Base-by-base conservation (phyloP, 1,140 invertebrate species). In the Bombus waltoni region DNA sequence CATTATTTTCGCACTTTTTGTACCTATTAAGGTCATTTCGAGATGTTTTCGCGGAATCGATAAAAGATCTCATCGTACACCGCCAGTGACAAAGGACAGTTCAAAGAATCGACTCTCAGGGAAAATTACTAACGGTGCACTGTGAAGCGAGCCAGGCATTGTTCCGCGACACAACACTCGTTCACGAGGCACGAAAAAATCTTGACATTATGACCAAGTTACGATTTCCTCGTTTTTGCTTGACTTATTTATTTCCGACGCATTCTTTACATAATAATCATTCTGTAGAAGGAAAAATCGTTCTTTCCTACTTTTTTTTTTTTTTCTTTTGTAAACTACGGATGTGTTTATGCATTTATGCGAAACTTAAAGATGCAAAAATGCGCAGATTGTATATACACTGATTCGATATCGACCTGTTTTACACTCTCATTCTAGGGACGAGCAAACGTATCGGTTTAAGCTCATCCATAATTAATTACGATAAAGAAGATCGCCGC, bases 61-160 rank as follows among this genome's bases (percentile, higher is more conserved):
- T 90, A 87, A 75, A 89, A 87, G 81, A 89, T 85, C 87, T 89
- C 87, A 85, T 87, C 86, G 85, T 32, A 32, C 28, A 81, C 87
- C 83, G 86, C 70, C 44, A 87, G 86, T 86, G 86, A 90, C 87
- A 87, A 83, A 74, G 57, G 84, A 86, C 87, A 89, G 85, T 86
- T 86, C 79, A 73, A 68, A 28, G 83, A 84, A 84, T 42, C 53
- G 35, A 22, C 72, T 86, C 79, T 89, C 87, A 89, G 44, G 38
- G 72, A 86, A 72, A 82, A 86, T 86, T 82, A 86, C 84, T 86
- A 86, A 86, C 79, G 79, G 84, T 82, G 79, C 59, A 82, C 59
- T 13, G 22, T 3, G 42, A 65, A 85, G 53, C 35, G 44, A 68
- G 59, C 66, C 32, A n/a, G 75, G 38, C 66, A 84, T 84, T 84